Conservation (phyloP, 2,797 vertebrate genomes). For the Galaxias olidus region DNA sequence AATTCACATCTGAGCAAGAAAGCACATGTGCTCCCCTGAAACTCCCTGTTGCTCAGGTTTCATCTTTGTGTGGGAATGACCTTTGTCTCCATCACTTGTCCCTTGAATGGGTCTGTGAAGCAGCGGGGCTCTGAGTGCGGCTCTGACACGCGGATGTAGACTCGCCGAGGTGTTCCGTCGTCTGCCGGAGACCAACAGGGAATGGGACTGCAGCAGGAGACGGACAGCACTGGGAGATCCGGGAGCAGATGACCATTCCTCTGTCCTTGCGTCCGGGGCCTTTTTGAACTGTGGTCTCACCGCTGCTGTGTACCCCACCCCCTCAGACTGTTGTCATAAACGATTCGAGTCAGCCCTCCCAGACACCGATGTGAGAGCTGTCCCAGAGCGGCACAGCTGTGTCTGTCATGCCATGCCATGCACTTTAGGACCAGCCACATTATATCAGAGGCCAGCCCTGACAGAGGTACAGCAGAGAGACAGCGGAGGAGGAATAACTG, state of each 20-base stretch:
- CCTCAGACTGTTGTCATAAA: slow-evolving; percentile 26
- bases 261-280: slow-evolving; percentile 4
- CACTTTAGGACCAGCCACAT: slow-evolving; percentile 11
- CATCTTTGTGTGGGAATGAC: too few species aligned
- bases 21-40: too few species aligned
- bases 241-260: slow-evolving; percentile 4
- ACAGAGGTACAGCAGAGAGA: slow-evolving; percentile 2
- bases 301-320: neutral
- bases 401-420: slow-evolving; percentile 10
- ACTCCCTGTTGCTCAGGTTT: too few species aligned
- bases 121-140: neutral
- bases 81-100: neutral
- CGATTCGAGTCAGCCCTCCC: slow-evolving; percentile 26
- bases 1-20: neutral
- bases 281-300: neutral
- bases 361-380: slow-evolving; percentile 19
- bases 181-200: neutral
- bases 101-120: neutral
- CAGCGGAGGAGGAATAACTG: neutral
- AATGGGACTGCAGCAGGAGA: neutral
- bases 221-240: neutral
- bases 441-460: slow-evolving; percentile 14
- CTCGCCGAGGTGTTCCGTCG: neutral
- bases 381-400: slow-evolving; percentile 25
- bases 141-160: neutral